Evolutionary conservation across 2,113 vertebrate species (phyloP).

Genomic region (Hyaena hyaena): DNA sequence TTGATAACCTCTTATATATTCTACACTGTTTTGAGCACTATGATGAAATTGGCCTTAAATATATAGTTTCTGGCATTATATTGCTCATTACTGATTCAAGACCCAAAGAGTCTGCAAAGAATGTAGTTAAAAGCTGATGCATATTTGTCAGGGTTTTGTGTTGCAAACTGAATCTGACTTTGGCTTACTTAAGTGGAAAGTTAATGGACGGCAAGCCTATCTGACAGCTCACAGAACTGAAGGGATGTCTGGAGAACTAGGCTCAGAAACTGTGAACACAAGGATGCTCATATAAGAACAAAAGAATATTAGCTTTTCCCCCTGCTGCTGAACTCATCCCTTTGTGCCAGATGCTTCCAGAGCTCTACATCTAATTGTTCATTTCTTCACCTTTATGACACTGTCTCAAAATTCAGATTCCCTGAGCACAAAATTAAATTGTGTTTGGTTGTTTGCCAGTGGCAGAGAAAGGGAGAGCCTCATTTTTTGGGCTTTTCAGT

Average conservation of each 20-base stretch:
- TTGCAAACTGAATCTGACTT: conserved; percentile 31
- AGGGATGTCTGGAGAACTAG: neutral
- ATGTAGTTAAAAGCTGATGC: neutral
- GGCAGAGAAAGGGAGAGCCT: neutral
- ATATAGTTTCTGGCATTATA: neutral
- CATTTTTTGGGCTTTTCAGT: neutral
- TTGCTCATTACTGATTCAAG: neutral
- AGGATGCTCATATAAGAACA: neutral
- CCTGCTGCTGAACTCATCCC: neutral
- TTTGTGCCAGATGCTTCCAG: neutral
- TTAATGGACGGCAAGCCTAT: neutral
- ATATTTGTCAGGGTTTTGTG: neutral
- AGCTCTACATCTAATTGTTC: neutral
- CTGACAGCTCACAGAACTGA: conserved; percentile 4
- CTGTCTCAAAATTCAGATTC: neutral
- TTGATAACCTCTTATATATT: neutral
- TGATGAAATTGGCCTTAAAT: neutral
- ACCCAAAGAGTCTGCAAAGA: neutral
- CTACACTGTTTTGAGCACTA: neutral
- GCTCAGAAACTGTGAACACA: conserved; percentile 22
- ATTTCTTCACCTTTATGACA: conserved; percentile 22
- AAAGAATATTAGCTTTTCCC: neutral
- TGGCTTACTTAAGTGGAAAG: conserved; percentile 44
- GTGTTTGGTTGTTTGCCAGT: neutral
- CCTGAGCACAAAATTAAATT: neutral